Evolutionary conservation across 2,888 invertebrate species (phyloP).

Genomic region (Oithona nana): DNA sequence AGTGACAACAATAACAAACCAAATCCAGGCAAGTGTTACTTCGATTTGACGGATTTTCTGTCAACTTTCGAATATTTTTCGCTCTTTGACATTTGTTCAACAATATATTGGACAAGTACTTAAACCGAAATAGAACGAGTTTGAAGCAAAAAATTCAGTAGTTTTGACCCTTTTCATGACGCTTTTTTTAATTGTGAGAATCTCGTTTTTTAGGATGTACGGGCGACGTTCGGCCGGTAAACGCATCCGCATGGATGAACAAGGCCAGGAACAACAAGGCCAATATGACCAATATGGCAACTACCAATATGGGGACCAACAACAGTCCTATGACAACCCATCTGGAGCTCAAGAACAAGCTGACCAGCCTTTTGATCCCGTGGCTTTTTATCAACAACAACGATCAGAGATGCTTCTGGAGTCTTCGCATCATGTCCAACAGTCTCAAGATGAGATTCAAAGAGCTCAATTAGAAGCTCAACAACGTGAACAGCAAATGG

Average conservation of each 20-base stretch:
- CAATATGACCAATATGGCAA: background rate
- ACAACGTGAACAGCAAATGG: background rate
- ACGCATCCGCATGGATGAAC: background rate
- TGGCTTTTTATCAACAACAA: constrained; percentile 12
- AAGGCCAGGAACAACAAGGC: no score
- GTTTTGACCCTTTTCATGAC: no score
- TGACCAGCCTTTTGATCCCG: constrained; percentile 9
- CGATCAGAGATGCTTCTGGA: constrained; percentile 8
- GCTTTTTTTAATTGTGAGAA: background rate
- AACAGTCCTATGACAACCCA: no score
- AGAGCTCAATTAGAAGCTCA: constrained; percentile 4
- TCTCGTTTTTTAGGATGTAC: background rate
- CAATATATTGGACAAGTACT: no score
- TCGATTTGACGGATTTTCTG: no score
- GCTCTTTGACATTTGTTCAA: no score
- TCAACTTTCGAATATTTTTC: no score
- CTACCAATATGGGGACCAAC: background rate
- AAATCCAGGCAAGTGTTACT: no score
- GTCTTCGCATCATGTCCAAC: constrained; percentile 6
- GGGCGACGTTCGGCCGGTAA: background rate
- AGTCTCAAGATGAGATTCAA: constrained; percentile 8
- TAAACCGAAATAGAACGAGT: no score
- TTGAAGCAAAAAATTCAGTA: no score
- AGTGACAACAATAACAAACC: no score
- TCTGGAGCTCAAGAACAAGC: no score